These are phyloP conservation scores for Onychomys arenicola DNA, from an alignment of 2,797 vertebrate genomes.

Conservation along the genomic window DNA sequence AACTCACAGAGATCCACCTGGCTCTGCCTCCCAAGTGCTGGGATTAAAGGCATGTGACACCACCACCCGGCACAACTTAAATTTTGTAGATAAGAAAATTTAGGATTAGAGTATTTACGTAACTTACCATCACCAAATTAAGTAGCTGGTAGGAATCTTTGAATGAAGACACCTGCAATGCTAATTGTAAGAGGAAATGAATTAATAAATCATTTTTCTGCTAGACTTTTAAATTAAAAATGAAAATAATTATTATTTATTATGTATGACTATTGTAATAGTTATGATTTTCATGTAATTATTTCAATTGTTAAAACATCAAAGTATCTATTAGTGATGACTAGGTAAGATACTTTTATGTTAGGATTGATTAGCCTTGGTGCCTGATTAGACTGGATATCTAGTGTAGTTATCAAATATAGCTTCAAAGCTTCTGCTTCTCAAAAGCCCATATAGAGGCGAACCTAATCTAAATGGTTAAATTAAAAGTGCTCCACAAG, in stretches of 20 bases:
- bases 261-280: background rate
- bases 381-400: background rate
- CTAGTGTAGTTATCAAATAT: background rate
- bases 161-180: background rate
- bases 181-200: background rate
- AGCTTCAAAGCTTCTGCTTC: background rate
- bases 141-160: background rate
- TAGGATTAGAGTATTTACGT: conserved; percentile 48
- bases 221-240: background rate
- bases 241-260: background rate
- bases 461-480: background rate
- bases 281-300: background rate
- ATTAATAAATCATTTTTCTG: background rate
- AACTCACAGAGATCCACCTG: too few species aligned
- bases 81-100: conserved; percentile 16
- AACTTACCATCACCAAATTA: conserved; percentile 21
- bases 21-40: too few species aligned
- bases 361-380: background rate
- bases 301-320: background rate
- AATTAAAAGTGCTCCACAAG: too few species aligned
- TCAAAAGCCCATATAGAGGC: background rate
- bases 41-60: too few species aligned
- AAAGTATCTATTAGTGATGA: background rate
- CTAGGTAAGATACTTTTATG: background rate
- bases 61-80: too few species aligned